Evolutionary conservation across 2,113 vertebrate species (phyloP), one percentile per base, ranked within the genome.

Genomic region (Ictalurus punctatus): DNA sequence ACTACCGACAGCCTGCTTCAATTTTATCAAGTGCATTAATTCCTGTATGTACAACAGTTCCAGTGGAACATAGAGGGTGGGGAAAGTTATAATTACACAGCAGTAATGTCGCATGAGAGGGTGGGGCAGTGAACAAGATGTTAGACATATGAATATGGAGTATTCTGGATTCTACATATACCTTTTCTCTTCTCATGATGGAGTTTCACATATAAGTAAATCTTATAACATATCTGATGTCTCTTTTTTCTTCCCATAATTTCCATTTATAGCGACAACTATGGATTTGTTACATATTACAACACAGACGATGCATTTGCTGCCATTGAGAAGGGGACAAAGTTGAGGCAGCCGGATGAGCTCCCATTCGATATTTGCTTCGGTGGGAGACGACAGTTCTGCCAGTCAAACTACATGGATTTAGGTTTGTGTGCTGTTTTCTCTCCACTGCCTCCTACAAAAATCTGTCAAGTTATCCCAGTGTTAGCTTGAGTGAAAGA

Each of bases 321-420:
- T 0, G 98, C 98, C 85, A 98, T 99, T 0, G 98, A 99, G 92
- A 99, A 97, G 0, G 98, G 98, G 40, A 93, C 96, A 91, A 97
- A 97, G 87, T 94, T 99, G 88, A 96, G 97, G 79, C 96, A 95
- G 52, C 96, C 97, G 0, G 97, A 98, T 0, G 98, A 99, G 90
- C 95, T 98, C 82, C 97, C 98, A 1, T 99, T 99, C 0, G 98
- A 99, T 91, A 95, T 99, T n/a, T 99, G 98, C 94, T 99, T 99
- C 1, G 98, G 98, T 0, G 98, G 98, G 88, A 96, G 98, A 83
- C 96, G 97, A 88, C 98, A 98, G 93, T 99, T 99, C 94, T 99
- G 98, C 94, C 95, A 96, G 92, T 96, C 95, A 87, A 97, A 94
- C 92, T 99, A 99, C 5, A 94, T 97, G 0, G 98, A 99, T 91